Evolutionary conservation across 2,888 invertebrate species (phyloP), one percentile per base, ranked within the genome.

Genomic region (Eustalomyia histrio): DNA sequence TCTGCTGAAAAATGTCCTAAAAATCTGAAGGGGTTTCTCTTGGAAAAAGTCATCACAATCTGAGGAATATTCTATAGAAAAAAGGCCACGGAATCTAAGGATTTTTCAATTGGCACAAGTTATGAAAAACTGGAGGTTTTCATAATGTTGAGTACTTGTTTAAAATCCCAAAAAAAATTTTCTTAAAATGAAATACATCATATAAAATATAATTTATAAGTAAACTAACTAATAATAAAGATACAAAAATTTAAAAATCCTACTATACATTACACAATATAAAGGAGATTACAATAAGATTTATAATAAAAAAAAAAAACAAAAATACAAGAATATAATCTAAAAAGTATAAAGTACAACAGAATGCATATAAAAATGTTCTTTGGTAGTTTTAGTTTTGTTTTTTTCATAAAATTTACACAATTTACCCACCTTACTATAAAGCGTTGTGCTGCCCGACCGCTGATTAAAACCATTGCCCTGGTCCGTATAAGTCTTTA

Each of bases 401-500:
- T n/a, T 24, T 24, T 71, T 65, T 74, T 69, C 17, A 67, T 67
- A 35, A 60, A 72, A 76, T 73, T 60, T 82, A 76, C 79, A 79
- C 82, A 83, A 84, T 84, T 87, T 88, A 92, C 94, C 94, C 94
- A 97, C 96, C 95, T 97, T 97, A 93, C 96, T 96, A 92, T 97
- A 97, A 92, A 95, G 96, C 92, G 96, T 90, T 86, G 91, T 89
- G 88, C 91, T 90, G 87, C 91, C 91, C 91, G 95, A 94, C 90
- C 95, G 95, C 92, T 92, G 94, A 87, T 94, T 93, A 90, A 94
- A 94, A 89, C 94, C 94, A 93, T 94, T 95, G 91, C 97, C 97
- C 92, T 97, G 97, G 92, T 95, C 97, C 94, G 96, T 96, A 93
- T 97, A 97, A 91, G 97, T 97, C 93, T 97, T 97, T 92, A 97